phyloP scores from a whole-genome alignment of 2,113 vertebrate species.

The Bettongia penicillata region DNA sequence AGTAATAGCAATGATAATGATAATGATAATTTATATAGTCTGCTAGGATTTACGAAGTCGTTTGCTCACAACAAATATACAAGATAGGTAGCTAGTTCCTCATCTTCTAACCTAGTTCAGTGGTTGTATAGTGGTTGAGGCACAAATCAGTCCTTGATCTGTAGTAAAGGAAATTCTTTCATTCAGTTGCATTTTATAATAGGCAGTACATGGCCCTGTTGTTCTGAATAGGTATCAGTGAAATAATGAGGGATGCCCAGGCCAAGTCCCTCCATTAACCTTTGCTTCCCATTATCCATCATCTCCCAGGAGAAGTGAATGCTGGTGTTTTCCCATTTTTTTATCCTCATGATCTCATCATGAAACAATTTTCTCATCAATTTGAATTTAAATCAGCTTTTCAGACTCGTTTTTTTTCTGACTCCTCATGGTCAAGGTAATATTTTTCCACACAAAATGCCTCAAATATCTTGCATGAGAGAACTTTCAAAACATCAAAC shows the following conservation, averaged over 20 bases:
- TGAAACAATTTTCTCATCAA: slow-evolving; percentile 1
- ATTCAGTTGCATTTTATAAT: background rate
- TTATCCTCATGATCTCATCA: slow-evolving; percentile 8
- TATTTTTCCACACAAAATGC: background rate
- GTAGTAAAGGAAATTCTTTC: background rate
- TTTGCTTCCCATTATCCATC: background rate
- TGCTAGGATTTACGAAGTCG: background rate
- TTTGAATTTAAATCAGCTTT: background rate
- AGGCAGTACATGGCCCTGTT: background rate
- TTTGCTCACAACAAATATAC: background rate
- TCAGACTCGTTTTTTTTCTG: background rate
- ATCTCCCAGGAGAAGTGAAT: background rate
- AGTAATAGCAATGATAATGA: background rate
- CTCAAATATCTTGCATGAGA: background rate
- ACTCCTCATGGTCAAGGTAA: background rate
- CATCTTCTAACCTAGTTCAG: background rate
- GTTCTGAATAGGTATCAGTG: background rate
- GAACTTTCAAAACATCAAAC: background rate
- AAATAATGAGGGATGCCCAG: background rate
- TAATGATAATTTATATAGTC: background rate
- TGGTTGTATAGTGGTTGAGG: background rate
- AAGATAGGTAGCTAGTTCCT: background rate
- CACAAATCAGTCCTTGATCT: background rate
- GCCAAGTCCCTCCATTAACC: background rate
- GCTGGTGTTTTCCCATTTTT: slow-evolving; percentile 9